Conservation (phyloP, 2,113 vertebrate species). For the Gracilinanus agilis region DNA sequence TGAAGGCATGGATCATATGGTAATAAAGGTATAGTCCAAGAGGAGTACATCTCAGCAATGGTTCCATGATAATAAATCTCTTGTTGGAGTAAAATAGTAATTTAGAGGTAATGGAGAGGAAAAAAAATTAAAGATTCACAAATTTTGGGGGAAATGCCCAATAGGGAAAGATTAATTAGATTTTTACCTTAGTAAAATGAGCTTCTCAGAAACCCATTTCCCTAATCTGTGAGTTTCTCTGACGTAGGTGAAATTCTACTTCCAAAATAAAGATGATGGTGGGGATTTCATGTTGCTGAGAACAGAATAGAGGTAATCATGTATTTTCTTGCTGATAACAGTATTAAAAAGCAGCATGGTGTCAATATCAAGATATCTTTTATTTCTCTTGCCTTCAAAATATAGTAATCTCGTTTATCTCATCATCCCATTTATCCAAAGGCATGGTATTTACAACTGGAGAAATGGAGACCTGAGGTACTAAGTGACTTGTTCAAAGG, state of each 20-base stretch:
- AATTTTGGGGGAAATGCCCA: neutral
- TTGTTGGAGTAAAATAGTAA: neutral
- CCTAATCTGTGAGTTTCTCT: neutral
- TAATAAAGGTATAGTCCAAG: neutral
- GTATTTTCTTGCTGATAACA: neutral
- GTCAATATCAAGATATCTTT: neutral
- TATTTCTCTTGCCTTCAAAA: neutral
- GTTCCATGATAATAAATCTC: neutral
- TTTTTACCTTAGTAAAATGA: neutral
- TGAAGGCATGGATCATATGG: neutral
- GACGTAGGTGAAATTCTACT: neutral
- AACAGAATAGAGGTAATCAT: neutral
- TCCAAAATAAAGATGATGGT: neutral
- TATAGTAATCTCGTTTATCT: neutral
- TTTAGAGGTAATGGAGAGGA: neutral
- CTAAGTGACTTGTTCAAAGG: neutral
- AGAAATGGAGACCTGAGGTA: neutral
- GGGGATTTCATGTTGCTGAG: neutral
- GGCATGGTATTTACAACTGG: neutral
- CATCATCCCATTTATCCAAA: neutral
- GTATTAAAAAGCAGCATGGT: neutral
- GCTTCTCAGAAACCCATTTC: neutral
- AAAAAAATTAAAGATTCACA: neutral
- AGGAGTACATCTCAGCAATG: neutral
- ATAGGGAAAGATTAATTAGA: fast-evolving